Percentiles rank a stretch among this genome's conserved stretches.
phyloP scores from a whole-genome alignment of 2,797 vertebrate genomes.

The Sphenodon punctatus region DNA sequence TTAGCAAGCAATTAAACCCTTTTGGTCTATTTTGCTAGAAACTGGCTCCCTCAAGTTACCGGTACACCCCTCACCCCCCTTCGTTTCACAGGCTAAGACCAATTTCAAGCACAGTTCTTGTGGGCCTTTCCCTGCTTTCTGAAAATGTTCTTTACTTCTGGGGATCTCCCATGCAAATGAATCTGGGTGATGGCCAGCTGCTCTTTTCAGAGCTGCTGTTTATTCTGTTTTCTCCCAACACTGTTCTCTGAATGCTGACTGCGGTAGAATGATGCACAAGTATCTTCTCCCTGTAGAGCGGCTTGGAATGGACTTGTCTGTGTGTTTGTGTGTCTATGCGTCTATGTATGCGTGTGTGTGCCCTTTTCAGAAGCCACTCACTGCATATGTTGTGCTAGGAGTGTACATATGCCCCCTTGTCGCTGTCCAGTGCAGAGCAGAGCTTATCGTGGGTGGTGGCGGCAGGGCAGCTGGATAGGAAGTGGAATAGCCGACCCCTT shows the following conservation, averaged over 20 bases:
- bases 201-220: neutral
- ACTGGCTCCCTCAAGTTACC: neutral
- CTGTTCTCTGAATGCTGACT: fast-evolving
- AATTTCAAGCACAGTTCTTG: neutral
- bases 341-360: neutral
- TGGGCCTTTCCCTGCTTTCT: neutral
- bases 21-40: slow-evolving; percentile 18
- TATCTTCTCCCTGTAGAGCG: neutral
- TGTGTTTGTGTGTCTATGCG: neutral
- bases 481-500: no score
- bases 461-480: no score
- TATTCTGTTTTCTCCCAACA: neutral
- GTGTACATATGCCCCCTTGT: no score
- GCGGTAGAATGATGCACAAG: neutral
- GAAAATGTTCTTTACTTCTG: neutral
- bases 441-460: no score
- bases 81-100: neutral
- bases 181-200: neutral
- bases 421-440: no score
- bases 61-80: neutral
- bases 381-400: neutral
- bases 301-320: neutral
- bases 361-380: fast-evolving
- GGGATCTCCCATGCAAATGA: neutral
- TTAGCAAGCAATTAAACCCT: slow-evolving; percentile 71